Evolutionary conservation across 53 echinoderm and acorn worm species (phyloP), one percentile per base, ranked within the genome.

Genomic region (Temnopleurus reevesii): DNA sequence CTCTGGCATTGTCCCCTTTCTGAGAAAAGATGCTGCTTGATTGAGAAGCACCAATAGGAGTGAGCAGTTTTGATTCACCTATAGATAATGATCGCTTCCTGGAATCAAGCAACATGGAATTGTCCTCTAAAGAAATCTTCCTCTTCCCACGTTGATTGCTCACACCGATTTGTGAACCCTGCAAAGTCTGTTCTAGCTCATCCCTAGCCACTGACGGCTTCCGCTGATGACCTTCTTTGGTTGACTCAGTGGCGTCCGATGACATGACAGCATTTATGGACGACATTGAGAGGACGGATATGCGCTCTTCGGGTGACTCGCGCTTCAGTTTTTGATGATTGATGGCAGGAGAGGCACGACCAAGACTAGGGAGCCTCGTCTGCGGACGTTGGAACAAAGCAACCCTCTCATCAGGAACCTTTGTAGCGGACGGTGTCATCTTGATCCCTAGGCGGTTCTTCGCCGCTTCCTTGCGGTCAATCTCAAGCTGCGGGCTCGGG

Each of bases 401-500:
- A 8, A 59, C 45, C 23, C 54, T 87, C 44, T 87, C 88, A 45
- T 92, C 92, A 12, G 63, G 87, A 9, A 94, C 80, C 2, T 29
- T 82, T 0, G 95, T 95, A 13, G 95, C 95, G 13, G 91, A 63
- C 0, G 95, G 95, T 8, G 95, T 95, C 95, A 93, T 95, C 19
- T 90, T 93, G 79, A 93, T 91, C 6, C 93, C 90, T 2, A 93
- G 45, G 29, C 93, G 91, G 46, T 93, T 93, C 49, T 92, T 92
- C 0, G 90, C 90, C 4, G 87, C 88, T 45, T 85, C 86, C 26
- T 46, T 59, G 26, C 86, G 86, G 12, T 87, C 88, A 0, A 87
- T 23, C 2, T 90, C 90, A 77, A 94, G 38, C 56, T 91, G 89
- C 8, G 97, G 97, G 63, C 97, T 97, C 12, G 97, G 95, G 9